phyloP scores from a whole-genome alignment of 2,888 invertebrate genomes.

The Archaeoteleia sp. region DNA sequence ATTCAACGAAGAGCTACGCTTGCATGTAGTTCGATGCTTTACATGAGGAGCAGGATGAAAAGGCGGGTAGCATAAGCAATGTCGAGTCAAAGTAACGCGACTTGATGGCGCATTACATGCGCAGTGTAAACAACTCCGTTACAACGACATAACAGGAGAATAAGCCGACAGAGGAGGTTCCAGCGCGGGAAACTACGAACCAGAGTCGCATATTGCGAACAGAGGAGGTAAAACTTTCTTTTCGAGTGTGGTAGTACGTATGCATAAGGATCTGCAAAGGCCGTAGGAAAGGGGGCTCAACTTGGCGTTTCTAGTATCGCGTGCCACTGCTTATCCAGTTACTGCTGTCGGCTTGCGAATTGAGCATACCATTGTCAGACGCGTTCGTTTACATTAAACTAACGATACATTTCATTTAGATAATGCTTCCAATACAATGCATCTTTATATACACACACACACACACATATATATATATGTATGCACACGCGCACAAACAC shows the following conservation, averaged over 20 bases:
- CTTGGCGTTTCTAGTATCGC: neutral
- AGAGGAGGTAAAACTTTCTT: constrained; percentile 66
- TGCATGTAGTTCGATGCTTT: no score
- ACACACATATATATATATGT: no score
- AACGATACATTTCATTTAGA: no score
- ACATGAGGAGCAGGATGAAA: no score
- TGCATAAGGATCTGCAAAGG: constrained; percentile 25
- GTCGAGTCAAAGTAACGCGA: constrained; percentile 3
- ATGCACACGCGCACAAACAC: no score
- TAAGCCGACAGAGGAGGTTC: constrained; percentile 67
- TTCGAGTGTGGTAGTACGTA: constrained; percentile 36
- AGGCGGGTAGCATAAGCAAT: neutral
- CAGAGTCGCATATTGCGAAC: constrained; percentile 71
- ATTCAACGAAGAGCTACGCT: no score
- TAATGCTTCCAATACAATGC: no score
- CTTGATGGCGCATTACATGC: constrained; percentile 72
- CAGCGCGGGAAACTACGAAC: constrained; percentile 72
- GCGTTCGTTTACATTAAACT: no score
- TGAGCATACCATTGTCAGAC: no score
- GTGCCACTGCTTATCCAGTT: no score
- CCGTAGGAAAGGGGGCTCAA: constrained; percentile 21
- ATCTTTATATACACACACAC: no score
- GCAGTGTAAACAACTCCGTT: constrained; percentile 75
- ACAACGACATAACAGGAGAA: constrained; percentile 72
- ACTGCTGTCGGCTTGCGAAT: no score